Base-by-base conservation (phyloP, 2,888 invertebrate genomes). In the Furcula furcula region DNA sequence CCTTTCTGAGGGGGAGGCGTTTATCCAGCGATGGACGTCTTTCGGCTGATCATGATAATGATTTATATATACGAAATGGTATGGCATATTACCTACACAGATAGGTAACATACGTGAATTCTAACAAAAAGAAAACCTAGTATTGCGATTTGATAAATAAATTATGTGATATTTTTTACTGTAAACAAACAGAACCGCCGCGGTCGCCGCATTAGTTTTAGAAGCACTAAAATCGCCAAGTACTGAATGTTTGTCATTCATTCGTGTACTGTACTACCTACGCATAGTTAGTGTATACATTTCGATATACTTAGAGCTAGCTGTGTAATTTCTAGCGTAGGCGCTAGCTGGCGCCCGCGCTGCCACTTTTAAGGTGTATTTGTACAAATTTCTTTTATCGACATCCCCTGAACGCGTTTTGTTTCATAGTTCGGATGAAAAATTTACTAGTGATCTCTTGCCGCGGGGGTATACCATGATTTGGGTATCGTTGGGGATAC, bases 381-480 rank as follows among this genome's bases (percentile, higher is more conserved):
- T 85, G 85, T 85, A 87, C 84, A 86, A 85, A 86, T 85, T 76
- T 85, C 64, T 75, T 79, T 83, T 81, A 75, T 65, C 65, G 58
- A 61, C 63, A 66, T 77, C 72, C 63, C 65, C 68, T 49, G 49
- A 63, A 69, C 64, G 62, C 65, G 59, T 73, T 74, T 65, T 72
- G 62, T 77, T 81, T 81, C 51, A 79, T 68, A 73, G 70, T 84
- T 86, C 81, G 76, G 84, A 82, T 77, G 69, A 75, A 67, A 53
- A 82, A 82, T 79, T 68, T 71, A 64, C 51, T 76, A 69, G 65
- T 68, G 61, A 69, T 76, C 67, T 82, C 83, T 85, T 85, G 87
- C 82, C 78, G 78, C 82, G 84, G 77, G 82, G 87, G 86, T 86
- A 83, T 85, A 81, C 83, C 87, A 85, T 81, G 66, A 65, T 73